Conservation (phyloP, 2,113 vertebrate species). For the Hippolais icterina region DNA sequence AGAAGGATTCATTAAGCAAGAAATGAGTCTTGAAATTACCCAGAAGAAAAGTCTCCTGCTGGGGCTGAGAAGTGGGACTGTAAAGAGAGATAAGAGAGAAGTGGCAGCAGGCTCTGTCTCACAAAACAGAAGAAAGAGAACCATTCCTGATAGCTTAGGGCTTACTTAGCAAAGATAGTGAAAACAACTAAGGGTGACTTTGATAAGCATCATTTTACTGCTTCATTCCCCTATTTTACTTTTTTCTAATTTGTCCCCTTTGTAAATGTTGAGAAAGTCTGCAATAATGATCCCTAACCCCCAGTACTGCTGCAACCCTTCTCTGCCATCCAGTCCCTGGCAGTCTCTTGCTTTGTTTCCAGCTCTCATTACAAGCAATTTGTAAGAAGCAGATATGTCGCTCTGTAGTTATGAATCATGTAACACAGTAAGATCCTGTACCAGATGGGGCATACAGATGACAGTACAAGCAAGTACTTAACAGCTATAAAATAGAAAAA, state of each 20-base stretch:
- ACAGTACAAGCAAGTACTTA: background rate
- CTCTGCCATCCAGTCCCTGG: accelerated
- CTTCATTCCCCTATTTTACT: background rate
- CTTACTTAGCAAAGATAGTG: background rate
- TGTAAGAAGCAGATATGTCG: background rate
- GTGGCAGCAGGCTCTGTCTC: background rate
- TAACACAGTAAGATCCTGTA: background rate
- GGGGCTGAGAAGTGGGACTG: background rate
- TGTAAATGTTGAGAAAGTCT: background rate
- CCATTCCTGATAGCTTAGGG: background rate
- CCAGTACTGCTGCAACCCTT: background rate
- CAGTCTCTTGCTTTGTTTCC: background rate
- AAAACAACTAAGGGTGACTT: background rate
- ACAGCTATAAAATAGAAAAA: background rate
- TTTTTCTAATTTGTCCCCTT: background rate
- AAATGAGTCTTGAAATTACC: background rate
- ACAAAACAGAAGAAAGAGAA: background rate
- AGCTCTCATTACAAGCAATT: background rate
- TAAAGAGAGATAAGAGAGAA: background rate
- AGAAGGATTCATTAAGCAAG: background rate
- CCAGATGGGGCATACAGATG: background rate
- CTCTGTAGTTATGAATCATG: background rate
- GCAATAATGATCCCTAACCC: background rate
- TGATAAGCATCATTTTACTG: background rate
- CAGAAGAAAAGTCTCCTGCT: background rate